Evolutionary conservation across 64 coral and sea anemone species (phyloP).

Genomic region (Cladopsammia gracilis): DNA sequence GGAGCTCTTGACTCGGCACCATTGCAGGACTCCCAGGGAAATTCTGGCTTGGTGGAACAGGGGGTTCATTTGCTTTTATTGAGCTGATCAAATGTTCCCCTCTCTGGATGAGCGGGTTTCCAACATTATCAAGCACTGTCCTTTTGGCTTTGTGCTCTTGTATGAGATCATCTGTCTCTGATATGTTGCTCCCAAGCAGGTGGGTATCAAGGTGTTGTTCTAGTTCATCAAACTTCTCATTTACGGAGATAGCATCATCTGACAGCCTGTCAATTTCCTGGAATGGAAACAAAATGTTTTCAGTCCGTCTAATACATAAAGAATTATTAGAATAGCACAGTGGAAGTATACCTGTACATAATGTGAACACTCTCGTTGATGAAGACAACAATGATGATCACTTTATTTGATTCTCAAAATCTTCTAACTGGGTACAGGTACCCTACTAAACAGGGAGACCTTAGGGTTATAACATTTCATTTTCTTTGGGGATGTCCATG

Average conservation of each 20-base stretch:
- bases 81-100: constrained; percentile 57
- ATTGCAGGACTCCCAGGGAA: constrained; percentile 35
- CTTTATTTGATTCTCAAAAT: too few species aligned
- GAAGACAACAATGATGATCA: too few species aligned
- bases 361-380: too few species aligned
- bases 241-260: constrained; percentile 39
- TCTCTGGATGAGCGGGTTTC: constrained; percentile 67
- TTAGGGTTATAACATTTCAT: too few species aligned
- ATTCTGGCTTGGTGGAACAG: constrained; percentile 54
- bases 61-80: constrained; percentile 80
- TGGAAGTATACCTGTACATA: too few species aligned
- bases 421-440: too few species aligned
- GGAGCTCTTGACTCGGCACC: constrained; percentile 74
- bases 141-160: constrained; percentile 71
- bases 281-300: not conserved
- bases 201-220: constrained; percentile 84
- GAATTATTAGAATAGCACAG: too few species aligned
- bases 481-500: too few species aligned
- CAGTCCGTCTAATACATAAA: too few species aligned
- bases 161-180: constrained; percentile 69
- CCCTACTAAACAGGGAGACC: too few species aligned
- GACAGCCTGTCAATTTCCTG: constrained; percentile 70
- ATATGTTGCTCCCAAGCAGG: constrained; percentile 51
- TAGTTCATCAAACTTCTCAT: constrained; percentile 72
- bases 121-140: constrained; percentile 54